Conservation (phyloP, 2,888 invertebrate species). For the Liodrosophila aerea region DNA sequence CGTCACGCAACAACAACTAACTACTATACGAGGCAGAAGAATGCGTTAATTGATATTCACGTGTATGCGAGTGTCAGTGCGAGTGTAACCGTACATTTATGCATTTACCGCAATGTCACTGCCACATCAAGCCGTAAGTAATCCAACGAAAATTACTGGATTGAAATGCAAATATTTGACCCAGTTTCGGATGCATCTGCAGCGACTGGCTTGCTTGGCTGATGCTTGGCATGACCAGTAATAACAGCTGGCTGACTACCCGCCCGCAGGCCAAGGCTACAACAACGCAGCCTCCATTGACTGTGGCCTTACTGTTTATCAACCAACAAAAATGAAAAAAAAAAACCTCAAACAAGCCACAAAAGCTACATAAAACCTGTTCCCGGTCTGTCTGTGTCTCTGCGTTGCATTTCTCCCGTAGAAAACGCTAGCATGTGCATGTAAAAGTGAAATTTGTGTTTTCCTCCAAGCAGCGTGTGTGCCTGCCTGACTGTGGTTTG, state of each 20-base stretch:
- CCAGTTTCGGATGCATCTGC: slow-evolving; percentile 45
- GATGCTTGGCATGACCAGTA: slow-evolving; percentile 15
- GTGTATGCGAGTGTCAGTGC: slow-evolving; percentile 2
- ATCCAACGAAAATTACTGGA: slow-evolving; percentile 12
- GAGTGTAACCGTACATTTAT: slow-evolving; percentile 5
- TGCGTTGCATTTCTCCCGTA: slow-evolving; percentile 48
- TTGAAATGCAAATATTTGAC: slow-evolving; percentile 58
- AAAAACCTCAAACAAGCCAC: slow-evolving; percentile 9
- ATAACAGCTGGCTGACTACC: slow-evolving; percentile 13
- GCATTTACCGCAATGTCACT: background rate
- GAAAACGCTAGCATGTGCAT: slow-evolving; percentile 34
- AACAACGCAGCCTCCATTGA: slow-evolving; percentile 1
- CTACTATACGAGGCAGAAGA: slow-evolving; percentile 35
- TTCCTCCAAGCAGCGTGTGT: slow-evolving; percentile 17
- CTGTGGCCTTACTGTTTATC: slow-evolving; percentile 36
- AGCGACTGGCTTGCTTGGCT: slow-evolving; percentile 10
- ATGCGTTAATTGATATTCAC: slow-evolving; percentile 36
- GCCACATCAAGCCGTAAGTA: slow-evolving; percentile 34
- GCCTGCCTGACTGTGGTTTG: slow-evolving; percentile 10
- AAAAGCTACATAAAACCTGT: slow-evolving; percentile 55
- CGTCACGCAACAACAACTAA: slow-evolving; percentile 45
- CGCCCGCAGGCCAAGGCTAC: slow-evolving; percentile 40
- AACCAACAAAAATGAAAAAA: slow-evolving; percentile 15
- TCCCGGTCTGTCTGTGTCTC: slow-evolving; percentile 21
- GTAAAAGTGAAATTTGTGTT: slow-evolving; percentile 69